Conservation (phyloP, 2,113 vertebrate genomes). For the Callopanchax toddi region DNA sequence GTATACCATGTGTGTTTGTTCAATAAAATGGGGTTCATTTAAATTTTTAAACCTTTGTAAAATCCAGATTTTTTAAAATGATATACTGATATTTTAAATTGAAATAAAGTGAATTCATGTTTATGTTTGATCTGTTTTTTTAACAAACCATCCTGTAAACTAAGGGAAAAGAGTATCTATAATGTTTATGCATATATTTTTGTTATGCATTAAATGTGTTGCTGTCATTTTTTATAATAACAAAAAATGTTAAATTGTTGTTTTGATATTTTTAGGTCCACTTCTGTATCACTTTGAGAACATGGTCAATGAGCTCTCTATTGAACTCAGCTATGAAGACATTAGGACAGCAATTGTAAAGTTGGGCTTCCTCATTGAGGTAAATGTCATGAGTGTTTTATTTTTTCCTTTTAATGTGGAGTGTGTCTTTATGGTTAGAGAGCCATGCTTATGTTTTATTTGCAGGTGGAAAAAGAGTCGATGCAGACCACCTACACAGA, state of each 20-base stretch:
- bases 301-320: conserved; percentile 95
- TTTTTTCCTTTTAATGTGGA: accelerated
- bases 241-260: neutral
- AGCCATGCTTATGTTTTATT: conserved; percentile 2
- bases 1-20: too few relatives aligned
- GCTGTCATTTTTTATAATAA: too few relatives aligned
- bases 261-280: conserved; percentile 78
- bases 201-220: too few relatives aligned
- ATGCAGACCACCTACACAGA: conserved; percentile 95
- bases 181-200: too few relatives aligned
- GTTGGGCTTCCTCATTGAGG: conserved; percentile 94
- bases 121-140: too few relatives aligned
- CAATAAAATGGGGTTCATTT: too few relatives aligned
- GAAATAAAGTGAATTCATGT: too few relatives aligned
- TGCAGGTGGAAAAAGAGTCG: conserved; percentile 91
- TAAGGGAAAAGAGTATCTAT: too few relatives aligned
- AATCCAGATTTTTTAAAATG: too few relatives aligned
- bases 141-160: too few relatives aligned
- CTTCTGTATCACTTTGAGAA: conserved; percentile 98
- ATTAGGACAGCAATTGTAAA: conserved; percentile 90
- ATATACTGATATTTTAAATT: too few relatives aligned
- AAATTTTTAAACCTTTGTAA: too few relatives aligned
- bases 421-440: neutral
- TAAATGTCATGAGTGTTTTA: conserved; percentile 68
- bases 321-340: conserved; percentile 97